Evolutionary conservation across 2,113 vertebrate genomes (phyloP), one percentile per base, ranked within the genome.

Genomic region (Pelobates fuscus): DNA sequence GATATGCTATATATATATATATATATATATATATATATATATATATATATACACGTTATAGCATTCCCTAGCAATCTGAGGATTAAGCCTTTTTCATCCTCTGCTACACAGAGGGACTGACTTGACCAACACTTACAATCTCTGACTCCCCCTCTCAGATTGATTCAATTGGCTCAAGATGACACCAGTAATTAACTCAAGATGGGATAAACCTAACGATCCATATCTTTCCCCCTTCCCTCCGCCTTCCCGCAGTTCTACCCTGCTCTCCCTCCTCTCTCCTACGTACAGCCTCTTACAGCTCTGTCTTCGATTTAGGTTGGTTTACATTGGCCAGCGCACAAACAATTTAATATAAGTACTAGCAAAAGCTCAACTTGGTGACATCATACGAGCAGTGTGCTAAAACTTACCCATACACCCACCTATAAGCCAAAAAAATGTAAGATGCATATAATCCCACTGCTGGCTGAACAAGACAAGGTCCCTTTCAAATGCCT

Each of bases 161-260:
- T 96, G 94, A 97, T 98, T 95, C 92, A 97, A 99, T 99, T 99
- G 96, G 94, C 97, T 98, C 97, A 98, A 98, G 95, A 99, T 99
- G 97, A 99, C 94, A 98, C 95, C 94, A 95, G 95, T 98, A 99
- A 99, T 99, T 98, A 95, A 91, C 94, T 96, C 97, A 98, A 98
- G 97, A 95, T 99, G 97, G 90, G 75, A 90, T 89, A 92, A 92
- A 90, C 93, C 93, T 92, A 95, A 94, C 89, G 96, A 98, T 98
- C 94, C 95, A 94, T 96, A 97, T 98, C 96, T 95, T 94, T 20
- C 81, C 87, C 95, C 93, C 92, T 88, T 91, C 93, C 95, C 88
- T 89, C 65, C 2, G 15, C 44, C 32, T 66, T 37, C 54, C 12
- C 30, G 15, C 63, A 29, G 27, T 58, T 63, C 55, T 66, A 46